phyloP scores from a whole-genome alignment of 2,888 invertebrate species.

The Troglohyphantes excavatus region DNA sequence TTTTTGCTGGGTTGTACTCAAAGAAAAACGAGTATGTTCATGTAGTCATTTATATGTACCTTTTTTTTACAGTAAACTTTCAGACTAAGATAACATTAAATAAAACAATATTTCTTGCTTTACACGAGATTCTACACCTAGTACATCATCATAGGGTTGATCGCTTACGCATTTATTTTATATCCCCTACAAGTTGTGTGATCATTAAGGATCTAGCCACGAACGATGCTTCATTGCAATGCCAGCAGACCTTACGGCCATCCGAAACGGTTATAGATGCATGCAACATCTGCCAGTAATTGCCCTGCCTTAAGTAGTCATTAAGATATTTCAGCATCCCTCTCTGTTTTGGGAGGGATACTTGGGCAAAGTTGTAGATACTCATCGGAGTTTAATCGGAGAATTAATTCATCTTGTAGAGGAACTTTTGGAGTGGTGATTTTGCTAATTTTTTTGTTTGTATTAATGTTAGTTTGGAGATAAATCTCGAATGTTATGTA shows the following conservation, averaged over 20 bases:
- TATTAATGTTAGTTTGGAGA: no score
- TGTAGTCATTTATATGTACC: no score
- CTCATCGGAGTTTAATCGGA: not conserved
- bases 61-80: no score
- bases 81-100: not conserved
- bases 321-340: slow-evolving; percentile 34
- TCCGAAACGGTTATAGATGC: slow-evolving; percentile 30
- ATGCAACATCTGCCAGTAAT: slow-evolving; percentile 63
- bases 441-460: no score
- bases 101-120: not conserved
- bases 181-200: not conserved
- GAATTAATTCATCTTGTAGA: not conserved
- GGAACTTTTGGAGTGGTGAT: not conserved
- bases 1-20: no score
- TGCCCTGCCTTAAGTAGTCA: slow-evolving; percentile 44
- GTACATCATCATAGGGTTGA: not conserved
- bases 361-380: not conserved
- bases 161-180: slow-evolving; percentile 6
- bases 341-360: not conserved
- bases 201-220: slow-evolving; percentile 3
- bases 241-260: not conserved
- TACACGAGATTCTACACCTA: not conserved
- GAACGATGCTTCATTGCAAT: slow-evolving; percentile 5
- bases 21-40: no score
- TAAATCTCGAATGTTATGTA: no score